Evolutionary conservation across 2,797 vertebrate species (phyloP), one percentile per base, ranked within the genome.

Genomic region (Danio jaintianensis): DNA sequence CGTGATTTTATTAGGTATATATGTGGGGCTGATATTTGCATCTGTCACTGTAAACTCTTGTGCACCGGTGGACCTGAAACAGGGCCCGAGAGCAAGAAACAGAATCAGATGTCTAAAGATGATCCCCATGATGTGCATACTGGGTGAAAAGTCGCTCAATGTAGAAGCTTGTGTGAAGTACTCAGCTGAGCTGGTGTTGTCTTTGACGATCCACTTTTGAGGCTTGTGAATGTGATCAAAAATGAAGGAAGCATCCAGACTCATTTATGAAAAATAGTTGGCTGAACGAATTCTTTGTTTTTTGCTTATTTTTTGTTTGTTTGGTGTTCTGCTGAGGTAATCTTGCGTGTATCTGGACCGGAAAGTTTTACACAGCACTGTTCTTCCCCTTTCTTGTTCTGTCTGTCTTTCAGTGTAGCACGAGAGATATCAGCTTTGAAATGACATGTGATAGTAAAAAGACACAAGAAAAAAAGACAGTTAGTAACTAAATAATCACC

Each of bases 361-460:
- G 83, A 87, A 86, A 87, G 72, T 71, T 61, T 55, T 62, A 73
- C 81, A 77, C 75, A 83, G 52, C 71, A 29, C 63, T 82, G 79
- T 29, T 74, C 79, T 88, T 87, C 85, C 69, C 80, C 73, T 80
- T 81, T 74, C 68, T 72, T 48, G 55, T 78, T 70, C 22, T 69
- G 70, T 53, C 40, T 58, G 40, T 58, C 59, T 36, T 7, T 81
- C 29, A 59, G 43, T 66, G 45, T 50, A 22, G 56, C 67, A 62
- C 6, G 22, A 12, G 4, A 12, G 6, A 78, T 68, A 64, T 52
- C 50, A 73, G 63, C 71, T 77, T 74, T 82, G 50, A 75, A 79
- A 70, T 50, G 8, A 47, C n/a, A n/a, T n/a, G 16, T 36, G 43
- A 81, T 43, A 50, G 43, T 53, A 52, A 15, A 79, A 18, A 79